A percentile compares a stretch with the other conserved stretches of the same genome.
phyloP scores from a whole-genome alignment of 2,888 invertebrate species.

The Epirrhoe alternata region DNA sequence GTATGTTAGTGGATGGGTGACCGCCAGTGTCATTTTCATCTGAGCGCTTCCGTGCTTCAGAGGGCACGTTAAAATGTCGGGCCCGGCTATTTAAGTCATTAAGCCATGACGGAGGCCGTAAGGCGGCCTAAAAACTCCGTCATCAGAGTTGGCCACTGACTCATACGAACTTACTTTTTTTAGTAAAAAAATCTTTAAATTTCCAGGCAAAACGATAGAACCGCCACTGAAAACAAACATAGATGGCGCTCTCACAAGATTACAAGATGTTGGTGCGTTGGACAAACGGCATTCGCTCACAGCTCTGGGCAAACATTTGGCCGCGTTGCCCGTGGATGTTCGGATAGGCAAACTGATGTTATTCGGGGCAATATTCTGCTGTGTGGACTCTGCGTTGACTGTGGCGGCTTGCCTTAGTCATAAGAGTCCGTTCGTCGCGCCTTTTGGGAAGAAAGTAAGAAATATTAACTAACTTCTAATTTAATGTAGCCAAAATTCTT shows the following conservation, averaged over 20 bases:
- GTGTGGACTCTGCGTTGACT: constrained; percentile 95
- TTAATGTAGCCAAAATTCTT: too few species aligned
- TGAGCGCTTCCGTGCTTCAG: too few species aligned
- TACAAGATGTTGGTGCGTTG: constrained; percentile 92
- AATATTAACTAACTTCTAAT: too few species aligned
- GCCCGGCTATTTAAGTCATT: too few species aligned
- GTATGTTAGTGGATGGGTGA: too few species aligned
- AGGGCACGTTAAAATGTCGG: too few species aligned
- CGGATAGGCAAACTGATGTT: constrained; percentile 96
- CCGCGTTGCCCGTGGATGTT: constrained; percentile 95
- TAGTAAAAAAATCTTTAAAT: too few species aligned
- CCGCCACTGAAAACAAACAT: constrained; percentile 89
- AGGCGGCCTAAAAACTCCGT: too few species aligned
- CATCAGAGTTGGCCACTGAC: too few species aligned
- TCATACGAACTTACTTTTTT: too few species aligned
- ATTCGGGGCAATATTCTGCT: constrained; percentile 96
- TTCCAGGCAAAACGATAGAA: constrained; percentile 88
- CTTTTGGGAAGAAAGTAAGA: constrained; percentile 88
- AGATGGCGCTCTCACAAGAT: constrained; percentile 87
- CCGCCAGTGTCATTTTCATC: too few species aligned
- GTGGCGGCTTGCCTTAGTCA: constrained; percentile 94
- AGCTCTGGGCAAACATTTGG: constrained; percentile 93
- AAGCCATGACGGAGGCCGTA: too few species aligned
- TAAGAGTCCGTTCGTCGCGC: constrained; percentile 91
- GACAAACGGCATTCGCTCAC: constrained; percentile 91